Evolutionary conservation across 37 sponge, comb jelly and placozoan species (phyloP).

Genomic region (Oscarella lobularis): DNA sequence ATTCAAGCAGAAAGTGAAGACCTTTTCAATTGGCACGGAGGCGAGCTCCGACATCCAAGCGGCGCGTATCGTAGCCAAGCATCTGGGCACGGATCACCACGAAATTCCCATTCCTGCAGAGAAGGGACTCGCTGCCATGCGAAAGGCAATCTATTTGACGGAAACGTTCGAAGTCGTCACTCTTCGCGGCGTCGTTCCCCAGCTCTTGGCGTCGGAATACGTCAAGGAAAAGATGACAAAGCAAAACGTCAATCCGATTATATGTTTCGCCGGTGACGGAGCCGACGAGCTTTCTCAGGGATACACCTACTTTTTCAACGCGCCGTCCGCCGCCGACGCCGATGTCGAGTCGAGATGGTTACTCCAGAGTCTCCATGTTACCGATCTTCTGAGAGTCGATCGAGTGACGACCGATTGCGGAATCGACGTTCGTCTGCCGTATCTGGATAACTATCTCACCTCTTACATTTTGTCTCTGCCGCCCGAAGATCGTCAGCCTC

Average conservation of each 20-base stretch:
- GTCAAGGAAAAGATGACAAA: slow-evolving; percentile 29
- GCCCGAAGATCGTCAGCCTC: slow-evolving; percentile 23
- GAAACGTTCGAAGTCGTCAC: slow-evolving; percentile 45
- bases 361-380: slow-evolving; percentile 38
- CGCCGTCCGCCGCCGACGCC: slow-evolving; percentile 26
- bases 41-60: slow-evolving; percentile 30
- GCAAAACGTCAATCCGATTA: slow-evolving; percentile 15
- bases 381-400: slow-evolving; percentile 43
- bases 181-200: slow-evolving; percentile 31
- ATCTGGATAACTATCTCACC: slow-evolving; percentile 41
- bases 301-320: slow-evolving; percentile 62
- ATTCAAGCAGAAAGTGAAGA: slow-evolving; percentile 18
- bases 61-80: slow-evolving; percentile 35
- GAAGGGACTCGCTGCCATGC: slow-evolving; percentile 35
- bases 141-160: slow-evolving; percentile 37
- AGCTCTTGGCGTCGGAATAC: slow-evolving; percentile 34
- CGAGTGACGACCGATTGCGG: slow-evolving; percentile 40
- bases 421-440: slow-evolving; percentile 55
- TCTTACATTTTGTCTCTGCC: slow-evolving; percentile 37
- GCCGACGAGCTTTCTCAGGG: slow-evolving; percentile 53
- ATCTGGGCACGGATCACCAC: slow-evolving; percentile 43
- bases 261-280: slow-evolving; percentile 55
- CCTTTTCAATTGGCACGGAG: slow-evolving; percentile 64
- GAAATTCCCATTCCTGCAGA: slow-evolving; percentile 36
- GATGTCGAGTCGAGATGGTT: slow-evolving; percentile 28